phyloP scores from a whole-genome alignment of 2,888 invertebrate species.

The Neoascia interrupta region DNA sequence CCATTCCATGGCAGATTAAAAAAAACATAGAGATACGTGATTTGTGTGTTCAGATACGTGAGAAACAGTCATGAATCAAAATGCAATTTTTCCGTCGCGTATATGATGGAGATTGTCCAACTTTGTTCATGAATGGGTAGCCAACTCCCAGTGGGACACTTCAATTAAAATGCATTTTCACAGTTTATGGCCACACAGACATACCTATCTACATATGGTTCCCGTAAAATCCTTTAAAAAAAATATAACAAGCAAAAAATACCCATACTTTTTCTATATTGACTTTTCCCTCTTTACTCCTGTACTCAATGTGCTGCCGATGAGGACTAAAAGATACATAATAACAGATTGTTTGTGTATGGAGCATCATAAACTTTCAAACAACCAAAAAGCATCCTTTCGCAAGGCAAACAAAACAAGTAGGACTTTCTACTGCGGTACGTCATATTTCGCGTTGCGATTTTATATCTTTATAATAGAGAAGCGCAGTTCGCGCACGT shows the following conservation, averaged over 20 bases:
- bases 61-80: constrained; percentile 58
- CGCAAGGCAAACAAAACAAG: constrained; percentile 6
- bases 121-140: constrained; percentile 50
- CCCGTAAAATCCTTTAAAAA: too few species aligned
- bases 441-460: constrained; percentile 66
- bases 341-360: constrained; percentile 66
- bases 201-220: neutral
- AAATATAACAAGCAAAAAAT: neutral
- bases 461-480: constrained; percentile 77
- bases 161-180: constrained; percentile 79
- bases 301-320: neutral
- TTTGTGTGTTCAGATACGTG: constrained; percentile 35
- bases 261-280: neutral
- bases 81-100: constrained; percentile 47
- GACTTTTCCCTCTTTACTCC: neutral
- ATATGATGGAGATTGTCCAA: constrained; percentile 56
- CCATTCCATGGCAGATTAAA: constrained; percentile 23
- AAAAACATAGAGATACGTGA: constrained; percentile 12
- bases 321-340: constrained; percentile 61
- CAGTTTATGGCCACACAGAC: constrained; percentile 74
- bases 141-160: constrained; percentile 76
- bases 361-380: constrained; percentile 58
- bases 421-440: constrained; percentile 55
- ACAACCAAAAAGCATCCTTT: constrained; percentile 41
- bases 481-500: constrained; percentile 73